Evolutionary conservation across 1,140 invertebrate genomes (phyloP), one percentile per base, ranked within the genome.

Genomic region (Metopolophium dirhodum): DNA sequence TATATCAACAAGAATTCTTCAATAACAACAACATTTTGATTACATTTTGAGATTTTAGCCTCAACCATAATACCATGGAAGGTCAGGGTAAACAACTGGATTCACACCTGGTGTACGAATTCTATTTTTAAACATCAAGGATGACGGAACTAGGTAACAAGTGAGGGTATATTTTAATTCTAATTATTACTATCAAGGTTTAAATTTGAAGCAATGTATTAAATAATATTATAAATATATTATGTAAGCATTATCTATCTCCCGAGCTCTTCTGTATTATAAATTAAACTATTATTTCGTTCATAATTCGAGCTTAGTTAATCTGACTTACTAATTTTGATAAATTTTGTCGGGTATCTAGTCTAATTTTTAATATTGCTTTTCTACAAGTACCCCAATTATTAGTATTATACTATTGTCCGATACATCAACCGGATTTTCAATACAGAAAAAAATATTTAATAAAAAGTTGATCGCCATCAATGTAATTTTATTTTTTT

Each of bases 51-150:
- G 26, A 89, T 37, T 90, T 57, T 47, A 77, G 35, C 90, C 90
- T 83, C 35, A 85, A 61, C 26, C 30, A 83, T 18, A 77, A 49
- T 83, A 68, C 45, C 82, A 30, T 45, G 87, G 35, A 88, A 88
- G 88, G 54, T 90, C 54, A 91, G 83, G 94, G 49, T 14, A 54
- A 86, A 94, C 88, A 35, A 89, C 54, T 85, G 54, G n/a, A 54
- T 83, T 92, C 77, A 54, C 91, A 92, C 82, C 91, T 92, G 77
- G 45, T 54, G 0, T 11, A n/a, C 22, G 20, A 35, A 51, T 23
- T 85, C 45, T 92, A 93, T 93, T 93, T 93, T 37, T 49, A 92
- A 37, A 85, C 26, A 18, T 35, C 91, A 93, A 93, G 82, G 91
- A 93, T 85, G 49, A 18, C n/a, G 8, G 37, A 90, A 61, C 89